A percentile compares a stretch with the other conserved stretches of the same genome.
Evolutionary conservation across 2,113 vertebrate genomes (phyloP).

Genomic region (Dasyprocta punctata): DNA sequence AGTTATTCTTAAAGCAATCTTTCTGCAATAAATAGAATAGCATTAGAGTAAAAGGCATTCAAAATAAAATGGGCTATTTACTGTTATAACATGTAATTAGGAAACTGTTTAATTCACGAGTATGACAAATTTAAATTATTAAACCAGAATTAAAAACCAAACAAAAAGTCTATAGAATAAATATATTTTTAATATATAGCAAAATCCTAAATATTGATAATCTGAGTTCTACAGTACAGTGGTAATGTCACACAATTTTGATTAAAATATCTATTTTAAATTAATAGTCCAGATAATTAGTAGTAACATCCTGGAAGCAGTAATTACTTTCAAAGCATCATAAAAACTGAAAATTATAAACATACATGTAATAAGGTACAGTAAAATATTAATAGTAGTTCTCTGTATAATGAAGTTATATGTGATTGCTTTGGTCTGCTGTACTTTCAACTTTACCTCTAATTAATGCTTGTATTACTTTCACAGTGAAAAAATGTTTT

Average conservation of each 20-base stretch:
- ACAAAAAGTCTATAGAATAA: background rate
- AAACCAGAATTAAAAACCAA: background rate
- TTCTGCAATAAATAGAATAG: background rate
- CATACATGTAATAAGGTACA: background rate
- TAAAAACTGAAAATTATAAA: background rate
- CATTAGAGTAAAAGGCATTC: background rate
- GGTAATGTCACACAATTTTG: background rate
- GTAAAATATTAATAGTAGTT: background rate
- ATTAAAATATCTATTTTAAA: conserved; percentile 1
- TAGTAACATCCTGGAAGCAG: background rate
- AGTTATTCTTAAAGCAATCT: background rate
- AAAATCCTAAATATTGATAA: background rate
- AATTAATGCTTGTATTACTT: background rate
- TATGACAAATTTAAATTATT: background rate
- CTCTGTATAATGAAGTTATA: background rate
- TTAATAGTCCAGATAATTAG: background rate
- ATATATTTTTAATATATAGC: background rate
- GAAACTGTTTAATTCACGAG: background rate
- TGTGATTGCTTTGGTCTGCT: background rate
- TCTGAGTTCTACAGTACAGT: background rate
- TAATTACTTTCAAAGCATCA: background rate
- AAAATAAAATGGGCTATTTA: background rate
- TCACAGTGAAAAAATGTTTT: conserved; percentile 20
- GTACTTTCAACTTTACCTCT: background rate
- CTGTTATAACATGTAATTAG: background rate